Percentiles rank a stretch among this genome's conserved stretches.
Conservation (phyloP, 2,888 invertebrate genomes). For the Odontothrips loti region DNA sequence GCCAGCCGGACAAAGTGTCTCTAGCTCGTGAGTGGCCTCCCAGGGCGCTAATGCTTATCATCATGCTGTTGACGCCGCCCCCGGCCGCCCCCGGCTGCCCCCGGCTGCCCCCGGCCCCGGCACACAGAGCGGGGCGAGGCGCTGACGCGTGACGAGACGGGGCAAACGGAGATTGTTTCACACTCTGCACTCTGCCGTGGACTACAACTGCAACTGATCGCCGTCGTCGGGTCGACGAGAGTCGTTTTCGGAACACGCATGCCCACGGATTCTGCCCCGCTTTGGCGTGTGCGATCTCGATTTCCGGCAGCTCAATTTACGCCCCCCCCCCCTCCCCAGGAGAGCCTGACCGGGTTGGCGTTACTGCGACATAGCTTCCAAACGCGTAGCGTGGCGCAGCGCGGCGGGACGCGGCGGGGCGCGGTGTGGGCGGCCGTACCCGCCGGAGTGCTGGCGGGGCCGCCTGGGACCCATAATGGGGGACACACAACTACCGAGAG, state of each 20-base stretch:
- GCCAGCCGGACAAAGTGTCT: background rate
- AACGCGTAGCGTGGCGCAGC: background rate
- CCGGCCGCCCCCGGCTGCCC: background rate
- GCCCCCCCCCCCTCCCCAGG: background rate
- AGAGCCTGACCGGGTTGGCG: background rate
- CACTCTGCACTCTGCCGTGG: too few relatives aligned
- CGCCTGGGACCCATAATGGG: constrained; percentile 18
- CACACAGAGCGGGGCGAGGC: background rate
- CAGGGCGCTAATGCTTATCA: background rate
- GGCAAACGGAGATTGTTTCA: too few relatives aligned
- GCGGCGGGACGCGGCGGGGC: background rate
- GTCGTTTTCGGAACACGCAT: too few relatives aligned
- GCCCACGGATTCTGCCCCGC: too few relatives aligned
- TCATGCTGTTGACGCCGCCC: background rate
- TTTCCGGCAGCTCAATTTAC: too few relatives aligned
- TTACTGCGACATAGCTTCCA: background rate
- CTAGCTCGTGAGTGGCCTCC: background rate
- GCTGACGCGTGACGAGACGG: too few relatives aligned
- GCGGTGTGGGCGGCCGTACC: background rate
- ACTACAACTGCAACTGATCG: too few relatives aligned
- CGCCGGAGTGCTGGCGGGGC: constrained; percentile 15
- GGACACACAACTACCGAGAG: constrained; percentile 24
- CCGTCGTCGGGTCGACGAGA: too few relatives aligned
- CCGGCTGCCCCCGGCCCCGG: background rate
- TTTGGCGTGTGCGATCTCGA: too few relatives aligned